phyloP scores from a whole-genome alignment of 2,797 vertebrate species.

The Rallus crepitans region DNA sequence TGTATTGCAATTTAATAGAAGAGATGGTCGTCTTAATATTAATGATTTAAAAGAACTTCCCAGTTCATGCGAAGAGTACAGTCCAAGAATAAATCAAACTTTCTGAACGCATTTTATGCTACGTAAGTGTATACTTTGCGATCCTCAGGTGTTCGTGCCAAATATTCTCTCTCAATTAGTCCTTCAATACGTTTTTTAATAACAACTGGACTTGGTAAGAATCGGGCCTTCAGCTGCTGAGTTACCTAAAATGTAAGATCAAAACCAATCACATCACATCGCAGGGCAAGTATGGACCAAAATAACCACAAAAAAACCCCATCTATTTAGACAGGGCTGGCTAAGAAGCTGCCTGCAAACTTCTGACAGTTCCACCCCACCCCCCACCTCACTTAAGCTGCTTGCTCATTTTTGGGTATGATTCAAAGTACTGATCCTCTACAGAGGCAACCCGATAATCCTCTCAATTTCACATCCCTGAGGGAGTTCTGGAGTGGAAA shows the following conservation, averaged over 20 bases:
- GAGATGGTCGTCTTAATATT: slow-evolving; percentile 87
- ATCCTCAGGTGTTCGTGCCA: slow-evolving; percentile 98
- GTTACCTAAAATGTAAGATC: slow-evolving; percentile 87
- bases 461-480: not conserved
- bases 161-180: slow-evolving; percentile 99
- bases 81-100: slow-evolving; percentile 87
- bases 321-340: not conserved
- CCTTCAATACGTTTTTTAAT: slow-evolving; percentile 99
- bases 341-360: not conserved
- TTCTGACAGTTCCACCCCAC: not conserved
- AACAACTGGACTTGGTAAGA: slow-evolving; percentile 97
- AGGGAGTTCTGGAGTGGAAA: not conserved
- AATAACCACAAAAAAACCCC: not conserved
- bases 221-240: slow-evolving; percentile 94
- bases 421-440: not conserved
- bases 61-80: slow-evolving; percentile 94
- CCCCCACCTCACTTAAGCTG: no score
- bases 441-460: not conserved
- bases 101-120: slow-evolving; percentile 88
- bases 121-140: slow-evolving; percentile 99
- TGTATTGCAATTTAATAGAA: slow-evolving; percentile 87
- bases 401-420: not conserved
- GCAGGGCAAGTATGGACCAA: not conserved
- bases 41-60: slow-evolving; percentile 94
- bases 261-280: not conserved